phyloP scores from a whole-genome alignment of 2,113 vertebrate species.

The Pituophis catenifer region DNA sequence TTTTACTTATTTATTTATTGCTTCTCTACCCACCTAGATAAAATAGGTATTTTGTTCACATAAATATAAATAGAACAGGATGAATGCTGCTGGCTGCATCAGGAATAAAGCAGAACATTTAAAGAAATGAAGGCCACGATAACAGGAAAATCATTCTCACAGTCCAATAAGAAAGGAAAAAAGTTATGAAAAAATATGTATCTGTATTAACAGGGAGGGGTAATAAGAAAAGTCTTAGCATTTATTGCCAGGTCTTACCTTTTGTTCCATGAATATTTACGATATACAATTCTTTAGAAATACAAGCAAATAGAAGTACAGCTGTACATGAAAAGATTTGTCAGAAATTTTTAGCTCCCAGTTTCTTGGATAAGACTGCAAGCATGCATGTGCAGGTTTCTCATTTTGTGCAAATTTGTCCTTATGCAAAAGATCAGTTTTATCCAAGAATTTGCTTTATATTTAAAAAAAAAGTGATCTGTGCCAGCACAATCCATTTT shows the following conservation, averaged over 20 bases:
- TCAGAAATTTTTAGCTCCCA: not conserved
- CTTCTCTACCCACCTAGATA: not conserved
- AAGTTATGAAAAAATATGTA: not conserved
- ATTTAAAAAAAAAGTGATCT: not conserved
- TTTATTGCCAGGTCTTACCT: not conserved
- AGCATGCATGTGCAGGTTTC: not conserved
- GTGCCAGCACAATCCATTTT: not conserved
- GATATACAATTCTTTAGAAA: not conserved
- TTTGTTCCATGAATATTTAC: not conserved
- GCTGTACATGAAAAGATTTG: not conserved
- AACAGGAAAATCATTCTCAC: not conserved
- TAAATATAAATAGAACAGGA: slow-evolving; percentile 13
- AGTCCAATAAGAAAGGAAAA: not conserved
- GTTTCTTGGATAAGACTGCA: not conserved
- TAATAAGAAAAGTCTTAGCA: not conserved
- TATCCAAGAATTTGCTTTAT: not conserved
- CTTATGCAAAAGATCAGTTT: not conserved
- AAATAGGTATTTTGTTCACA: slow-evolving; percentile 36
- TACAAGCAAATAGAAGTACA: not conserved
- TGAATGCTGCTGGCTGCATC: not conserved
- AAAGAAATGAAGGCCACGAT: not conserved
- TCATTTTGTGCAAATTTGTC: not conserved
- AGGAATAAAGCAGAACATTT: slow-evolving; percentile 7
- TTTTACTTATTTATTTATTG: slow-evolving; percentile 23
- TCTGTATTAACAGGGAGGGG: not conserved